These are phyloP conservation scores for Palythoa caribaeorum DNA, from an alignment of 92 coral and sea anemone genomes.

Conservation along the genomic window DNA sequence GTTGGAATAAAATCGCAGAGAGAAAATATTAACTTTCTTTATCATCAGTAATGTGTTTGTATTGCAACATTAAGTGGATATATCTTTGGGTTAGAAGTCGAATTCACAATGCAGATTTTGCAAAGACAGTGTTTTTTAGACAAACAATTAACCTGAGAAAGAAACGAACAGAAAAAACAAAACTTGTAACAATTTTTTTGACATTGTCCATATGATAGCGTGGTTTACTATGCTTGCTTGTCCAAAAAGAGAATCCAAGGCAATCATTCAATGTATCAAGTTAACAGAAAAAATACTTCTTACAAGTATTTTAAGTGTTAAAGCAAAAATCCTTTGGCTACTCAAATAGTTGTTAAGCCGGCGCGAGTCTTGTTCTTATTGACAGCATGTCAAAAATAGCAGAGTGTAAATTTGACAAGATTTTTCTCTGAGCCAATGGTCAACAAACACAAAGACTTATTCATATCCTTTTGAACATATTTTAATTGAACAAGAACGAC, in stretches of 20 bases:
- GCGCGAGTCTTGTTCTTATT: slow-evolving; percentile 28
- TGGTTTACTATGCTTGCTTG: not conserved
- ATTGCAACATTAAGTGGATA: slow-evolving; percentile 47
- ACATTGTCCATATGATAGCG: not conserved
- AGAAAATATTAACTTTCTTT: slow-evolving; percentile 62
- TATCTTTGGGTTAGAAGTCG: slow-evolving; percentile 2
- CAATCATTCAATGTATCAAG: slow-evolving; percentile 7
- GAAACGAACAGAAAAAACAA: not conserved
- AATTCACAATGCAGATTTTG: slow-evolving; percentile 13
- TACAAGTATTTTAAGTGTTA: slow-evolving; percentile 17
- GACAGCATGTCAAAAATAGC: slow-evolving; percentile 45
- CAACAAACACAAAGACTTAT: slow-evolving; percentile 44
- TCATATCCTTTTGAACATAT: slow-evolving; percentile 49
- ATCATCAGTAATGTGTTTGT: slow-evolving; percentile 50
- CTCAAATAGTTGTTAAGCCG: slow-evolving; percentile 23
- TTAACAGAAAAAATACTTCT: slow-evolving; percentile 11
- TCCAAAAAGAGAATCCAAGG: not conserved
- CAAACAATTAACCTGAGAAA: slow-evolving; percentile 8
- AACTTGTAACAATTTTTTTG: not conserved
- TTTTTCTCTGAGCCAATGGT: slow-evolving; percentile 45
- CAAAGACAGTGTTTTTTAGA: not conserved
- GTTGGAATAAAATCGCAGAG: slow-evolving; percentile 58
- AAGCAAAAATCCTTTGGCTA: slow-evolving; percentile 9
- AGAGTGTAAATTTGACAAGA: slow-evolving; percentile 44
- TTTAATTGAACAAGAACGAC: slow-evolving; percentile 48